These are phyloP conservation scores for Corydoras sp. DNA, from an alignment of 2,113 vertebrate species.

Conservation along the genomic window DNA sequence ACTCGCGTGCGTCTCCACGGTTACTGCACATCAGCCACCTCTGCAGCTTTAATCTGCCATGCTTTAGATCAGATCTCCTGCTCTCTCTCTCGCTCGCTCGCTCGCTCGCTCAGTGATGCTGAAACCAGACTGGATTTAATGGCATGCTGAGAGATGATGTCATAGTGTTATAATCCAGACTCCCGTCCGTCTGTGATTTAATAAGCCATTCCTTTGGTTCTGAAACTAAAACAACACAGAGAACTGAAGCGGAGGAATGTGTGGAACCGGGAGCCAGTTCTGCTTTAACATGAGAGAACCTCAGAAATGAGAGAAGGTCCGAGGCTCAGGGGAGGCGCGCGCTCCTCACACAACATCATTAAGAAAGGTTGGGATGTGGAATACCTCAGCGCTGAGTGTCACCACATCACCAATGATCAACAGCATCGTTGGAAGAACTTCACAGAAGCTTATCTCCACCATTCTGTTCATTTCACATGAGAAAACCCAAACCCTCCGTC, in stretches of 20 bases:
- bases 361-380: background rate
- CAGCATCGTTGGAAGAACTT: background rate
- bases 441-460: background rate
- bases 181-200: slow-evolving; percentile 56
- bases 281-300: too few species aligned
- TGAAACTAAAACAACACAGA: slow-evolving; percentile 31
- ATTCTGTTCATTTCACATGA: background rate
- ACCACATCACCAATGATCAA: background rate
- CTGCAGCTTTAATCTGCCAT: background rate
- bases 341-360: slow-evolving; percentile 11
- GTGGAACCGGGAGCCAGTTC: slow-evolving; percentile 1
- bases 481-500: slow-evolving; percentile 12
- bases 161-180: slow-evolving; percentile 53
- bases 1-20: too few species aligned
- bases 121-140: slow-evolving; percentile 48
- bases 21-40: background rate
- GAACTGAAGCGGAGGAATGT: background rate
- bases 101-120: slow-evolving; percentile 11
- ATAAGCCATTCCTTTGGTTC: slow-evolving; percentile 57
- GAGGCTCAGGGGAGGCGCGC: background rate
- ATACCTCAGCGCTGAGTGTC: slow-evolving; percentile 3
- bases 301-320: background rate
- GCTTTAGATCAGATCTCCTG: background rate
- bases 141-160: slow-evolving; percentile 55
- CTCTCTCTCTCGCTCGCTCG: background rate